Conservation (phyloP, 1,140 invertebrate genomes). For the Vanessa tameamea region DNA sequence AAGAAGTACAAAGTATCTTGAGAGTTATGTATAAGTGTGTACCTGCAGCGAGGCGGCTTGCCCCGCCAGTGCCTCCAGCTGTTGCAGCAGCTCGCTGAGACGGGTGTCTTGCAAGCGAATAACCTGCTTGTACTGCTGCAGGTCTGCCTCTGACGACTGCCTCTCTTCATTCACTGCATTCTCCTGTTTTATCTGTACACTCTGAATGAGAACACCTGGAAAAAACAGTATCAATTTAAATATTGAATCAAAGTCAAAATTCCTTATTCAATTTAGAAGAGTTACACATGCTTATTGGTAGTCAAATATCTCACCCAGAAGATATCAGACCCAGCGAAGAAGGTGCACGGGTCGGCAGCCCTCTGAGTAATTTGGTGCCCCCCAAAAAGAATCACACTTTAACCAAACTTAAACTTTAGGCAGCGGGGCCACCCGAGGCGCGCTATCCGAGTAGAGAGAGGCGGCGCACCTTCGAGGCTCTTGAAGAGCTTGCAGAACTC, state of each 20-base stretch:
- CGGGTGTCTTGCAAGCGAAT: slow-evolving; percentile 93
- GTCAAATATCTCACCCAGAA: no score
- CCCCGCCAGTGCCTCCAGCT: slow-evolving; percentile 78
- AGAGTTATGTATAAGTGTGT: not conserved
- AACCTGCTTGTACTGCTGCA: slow-evolving; percentile 91
- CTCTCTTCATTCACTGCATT: slow-evolving; percentile 34
- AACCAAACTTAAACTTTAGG: no score
- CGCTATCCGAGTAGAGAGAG: no score
- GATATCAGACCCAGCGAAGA: no score
- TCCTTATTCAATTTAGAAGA: no score
- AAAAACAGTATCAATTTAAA: slow-evolving; percentile 4
- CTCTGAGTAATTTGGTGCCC: no score
- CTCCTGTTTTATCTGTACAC: slow-evolving; percentile 43
- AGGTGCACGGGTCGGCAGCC: no score
- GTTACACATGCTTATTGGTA: no score
- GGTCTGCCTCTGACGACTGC: slow-evolving; percentile 54
- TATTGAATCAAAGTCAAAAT: not conserved
- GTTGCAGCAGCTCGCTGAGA: slow-evolving; percentile 84
- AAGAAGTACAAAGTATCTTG: not conserved
- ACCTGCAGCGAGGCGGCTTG: slow-evolving; percentile 81
- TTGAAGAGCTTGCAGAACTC: slow-evolving; percentile 96
- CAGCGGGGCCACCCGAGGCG: no score
- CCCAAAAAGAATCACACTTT: no score
- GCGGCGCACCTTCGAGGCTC: slow-evolving; percentile 85
- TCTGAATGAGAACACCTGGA: slow-evolving; percentile 55